phyloP scores from a whole-genome alignment of 2,888 invertebrate genomes.

The Calameuta pallipes region DNA sequence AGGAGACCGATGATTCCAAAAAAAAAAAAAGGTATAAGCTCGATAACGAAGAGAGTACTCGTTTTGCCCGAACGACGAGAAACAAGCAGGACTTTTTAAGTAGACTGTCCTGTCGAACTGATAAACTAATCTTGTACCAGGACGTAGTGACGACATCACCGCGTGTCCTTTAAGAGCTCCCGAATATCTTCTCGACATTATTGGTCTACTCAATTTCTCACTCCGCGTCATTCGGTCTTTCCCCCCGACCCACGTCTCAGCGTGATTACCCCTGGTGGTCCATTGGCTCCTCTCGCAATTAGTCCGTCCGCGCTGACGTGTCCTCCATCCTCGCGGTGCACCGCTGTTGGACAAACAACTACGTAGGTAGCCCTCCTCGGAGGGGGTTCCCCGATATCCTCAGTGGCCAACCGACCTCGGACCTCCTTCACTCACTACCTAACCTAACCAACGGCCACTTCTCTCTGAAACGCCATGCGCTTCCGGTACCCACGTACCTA shows the following conservation, averaged over 20 bases:
- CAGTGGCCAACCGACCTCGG: conserved; percentile 49
- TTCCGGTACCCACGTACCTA: neutral
- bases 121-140: conserved; percentile 54
- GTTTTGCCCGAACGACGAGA: neutral
- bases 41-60: conserved; percentile 10
- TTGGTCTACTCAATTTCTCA: neutral
- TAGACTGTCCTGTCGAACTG: conserved; percentile 48
- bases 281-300: neutral
- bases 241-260: neutral
- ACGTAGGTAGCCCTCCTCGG: conserved; percentile 18
- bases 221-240: neutral
- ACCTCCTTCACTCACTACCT: neutral
- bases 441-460: neutral
- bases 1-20: neutral
- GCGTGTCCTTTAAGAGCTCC: conserved; percentile 39
- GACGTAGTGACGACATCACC: conserved; percentile 41
- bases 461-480: neutral
- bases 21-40: neutral
- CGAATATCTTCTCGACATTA: conserved; percentile 30
- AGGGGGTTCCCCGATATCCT: conserved; percentile 42
- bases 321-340: conserved; percentile 3
- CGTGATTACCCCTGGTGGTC: neutral
- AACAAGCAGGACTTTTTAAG: conserved; percentile 34
- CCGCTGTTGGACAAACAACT: conserved; percentile 33
- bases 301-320: neutral